Conservation (phyloP, 2,888 invertebrate species). For the Eumacrocentrus americanus region DNA sequence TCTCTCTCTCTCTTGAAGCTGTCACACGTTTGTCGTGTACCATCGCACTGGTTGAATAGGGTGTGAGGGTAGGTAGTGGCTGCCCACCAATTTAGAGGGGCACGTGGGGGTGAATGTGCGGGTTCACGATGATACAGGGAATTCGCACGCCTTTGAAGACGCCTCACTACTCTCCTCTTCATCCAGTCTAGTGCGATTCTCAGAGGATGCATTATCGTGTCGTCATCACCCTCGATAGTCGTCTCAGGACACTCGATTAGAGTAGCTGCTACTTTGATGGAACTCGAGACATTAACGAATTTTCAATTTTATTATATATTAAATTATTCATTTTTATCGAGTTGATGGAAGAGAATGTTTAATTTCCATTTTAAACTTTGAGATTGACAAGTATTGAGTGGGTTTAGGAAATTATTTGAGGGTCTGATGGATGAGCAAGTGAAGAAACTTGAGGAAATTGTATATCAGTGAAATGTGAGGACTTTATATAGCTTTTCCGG, state of each 20-base stretch:
- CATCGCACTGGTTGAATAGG: neutral
- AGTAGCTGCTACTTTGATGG: neutral
- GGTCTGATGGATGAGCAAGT: too few species aligned
- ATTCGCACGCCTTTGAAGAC: constrained; percentile 1
- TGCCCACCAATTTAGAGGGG: neutral
- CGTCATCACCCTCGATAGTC: neutral
- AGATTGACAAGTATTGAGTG: too few species aligned
- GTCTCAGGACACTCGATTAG: neutral
- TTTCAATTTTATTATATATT: too few species aligned
- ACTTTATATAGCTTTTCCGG: too few species aligned
- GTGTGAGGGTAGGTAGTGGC: neutral
- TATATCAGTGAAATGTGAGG: too few species aligned
- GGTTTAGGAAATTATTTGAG: too few species aligned
- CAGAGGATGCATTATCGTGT: too few species aligned
- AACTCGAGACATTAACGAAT: too few species aligned
- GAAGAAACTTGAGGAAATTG: too few species aligned
- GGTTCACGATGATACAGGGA: neutral
- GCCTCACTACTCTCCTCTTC: neutral
- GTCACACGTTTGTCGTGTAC: neutral
- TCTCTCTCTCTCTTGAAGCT: neutral
- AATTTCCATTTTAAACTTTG: too few species aligned
- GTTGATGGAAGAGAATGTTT: too few species aligned
- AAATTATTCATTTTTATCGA: too few species aligned
- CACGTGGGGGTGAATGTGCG: neutral
- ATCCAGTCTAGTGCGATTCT: neutral